Evolutionary conservation across 2,888 invertebrate species (phyloP), one percentile per base, ranked within the genome.

Genomic region (Actias luna): DNA sequence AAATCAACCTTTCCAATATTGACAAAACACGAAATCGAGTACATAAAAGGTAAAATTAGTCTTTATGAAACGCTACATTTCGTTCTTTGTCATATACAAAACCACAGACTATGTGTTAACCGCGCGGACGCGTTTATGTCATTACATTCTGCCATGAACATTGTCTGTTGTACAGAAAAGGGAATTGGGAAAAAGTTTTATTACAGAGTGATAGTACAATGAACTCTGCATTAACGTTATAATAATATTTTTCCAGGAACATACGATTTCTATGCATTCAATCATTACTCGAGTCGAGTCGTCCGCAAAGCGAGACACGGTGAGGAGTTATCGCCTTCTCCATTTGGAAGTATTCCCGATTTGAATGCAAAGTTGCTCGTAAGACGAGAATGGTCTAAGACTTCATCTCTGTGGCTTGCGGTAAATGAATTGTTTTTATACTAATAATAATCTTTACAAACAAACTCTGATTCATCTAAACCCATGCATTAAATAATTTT

Each of bases 241-340:
- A 25, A 35, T 8, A 0, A 14, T 22, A 7, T 35, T 35, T 33
- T 22, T 29, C 14, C 64, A 81, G 93, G 92, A 1, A 82, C 89
- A 5, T 82, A 80, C 5, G 93, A 93, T 70, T 93, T 90, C 69
- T 78, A 90, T 52, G 93, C 87, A 0, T 65, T 93, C 31, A 93
- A 93, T 69, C 83, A 88, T 66, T 93, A 93, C 74, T 84, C 89
- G 0, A 70, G 78, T 5, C 65, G 69, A 27, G 59, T 71, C 1
- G 71, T 74, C 4, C 63, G 70, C 0, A 61, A 62, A 7, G 65
- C 66, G 5, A 27, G 35, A 0, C 58, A 62, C 0, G 66, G 66
- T 0, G 67, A 72, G 42, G 10, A 46, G 29, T 22, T 60, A 27
- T 12, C n/a, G 14, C 60, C 60, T 16, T 60, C 29, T 4, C 60